Evolutionary conservation across 2,113 vertebrate species (phyloP).

Genomic region (Machaerirhynchus nigripectus): DNA sequence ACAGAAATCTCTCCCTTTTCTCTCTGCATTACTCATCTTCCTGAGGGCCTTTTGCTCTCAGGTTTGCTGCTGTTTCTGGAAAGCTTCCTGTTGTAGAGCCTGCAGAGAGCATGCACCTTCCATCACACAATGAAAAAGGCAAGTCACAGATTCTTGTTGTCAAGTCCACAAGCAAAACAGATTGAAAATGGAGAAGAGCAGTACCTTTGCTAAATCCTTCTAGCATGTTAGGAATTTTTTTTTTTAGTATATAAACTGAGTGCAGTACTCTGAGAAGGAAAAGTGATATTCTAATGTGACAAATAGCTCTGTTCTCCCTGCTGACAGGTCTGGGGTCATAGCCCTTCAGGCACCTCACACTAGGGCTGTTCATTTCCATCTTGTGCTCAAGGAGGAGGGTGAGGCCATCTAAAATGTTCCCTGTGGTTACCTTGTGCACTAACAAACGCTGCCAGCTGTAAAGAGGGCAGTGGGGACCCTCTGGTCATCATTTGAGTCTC

Average conservation of each 20-base stretch:
- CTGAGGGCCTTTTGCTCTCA: neutral
- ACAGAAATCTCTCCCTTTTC: neutral
- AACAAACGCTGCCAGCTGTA: neutral
- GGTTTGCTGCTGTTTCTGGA: slow-evolving; percentile 36
- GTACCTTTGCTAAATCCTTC: neutral
- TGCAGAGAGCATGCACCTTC: neutral
- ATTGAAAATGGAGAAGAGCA: neutral
- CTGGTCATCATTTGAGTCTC: neutral
- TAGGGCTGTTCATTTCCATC: neutral
- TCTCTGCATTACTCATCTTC: slow-evolving; percentile 30
- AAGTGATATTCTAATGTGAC: neutral
- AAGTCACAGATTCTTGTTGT: neutral
- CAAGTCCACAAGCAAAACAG: neutral
- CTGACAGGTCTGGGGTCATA: neutral
- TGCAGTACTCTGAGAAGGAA: neutral
- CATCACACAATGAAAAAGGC: neutral
- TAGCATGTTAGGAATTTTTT: neutral
- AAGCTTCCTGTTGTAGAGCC: neutral
- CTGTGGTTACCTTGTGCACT: neutral
- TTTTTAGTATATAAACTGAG: neutral
- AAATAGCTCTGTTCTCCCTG: neutral
- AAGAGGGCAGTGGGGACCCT: neutral
- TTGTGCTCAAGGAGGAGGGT: neutral
- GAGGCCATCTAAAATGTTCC: neutral
- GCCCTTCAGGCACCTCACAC: neutral